phyloP scores from a whole-genome alignment of 1,140 invertebrate species.

The Camponotus pennsylvanicus region DNA sequence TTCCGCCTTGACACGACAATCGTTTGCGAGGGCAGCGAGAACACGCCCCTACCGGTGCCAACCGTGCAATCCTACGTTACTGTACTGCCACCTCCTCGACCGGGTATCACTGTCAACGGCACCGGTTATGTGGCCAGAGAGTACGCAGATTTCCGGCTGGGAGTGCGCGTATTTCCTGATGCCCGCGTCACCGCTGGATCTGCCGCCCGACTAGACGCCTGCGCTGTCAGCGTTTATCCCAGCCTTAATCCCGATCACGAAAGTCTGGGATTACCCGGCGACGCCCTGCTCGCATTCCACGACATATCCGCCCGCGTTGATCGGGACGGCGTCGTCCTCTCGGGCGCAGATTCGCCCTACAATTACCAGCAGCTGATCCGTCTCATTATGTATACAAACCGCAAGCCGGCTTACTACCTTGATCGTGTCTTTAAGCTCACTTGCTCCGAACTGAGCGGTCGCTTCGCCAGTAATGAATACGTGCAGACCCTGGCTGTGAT shows the following conservation, averaged over 20 bases:
- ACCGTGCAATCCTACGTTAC: constrained; percentile 94
- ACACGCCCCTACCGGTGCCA: constrained; percentile 86
- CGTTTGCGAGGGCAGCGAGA: constrained; percentile 87
- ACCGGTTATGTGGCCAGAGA: constrained; percentile 93
- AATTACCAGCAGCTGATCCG: constrained; percentile 95
- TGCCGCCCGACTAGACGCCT: constrained; percentile 92
- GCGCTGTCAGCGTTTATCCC: constrained; percentile 96
- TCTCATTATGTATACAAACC: constrained; percentile 96
- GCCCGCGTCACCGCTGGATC: constrained; percentile 90
- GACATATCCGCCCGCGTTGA: constrained; percentile 92
- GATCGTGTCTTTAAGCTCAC: constrained; percentile 97
- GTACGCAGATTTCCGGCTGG: constrained; percentile 94
- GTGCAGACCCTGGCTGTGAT: constrained; percentile 92
- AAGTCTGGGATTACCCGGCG: constrained; percentile 91
- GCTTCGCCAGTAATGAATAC: constrained; percentile 98
- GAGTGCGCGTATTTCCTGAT: constrained; percentile 94
- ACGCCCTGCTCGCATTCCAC: constrained; percentile 89
- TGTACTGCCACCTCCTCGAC: constrained; percentile 94
- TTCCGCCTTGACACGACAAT: constrained; percentile 94
- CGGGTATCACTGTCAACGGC: constrained; percentile 94
- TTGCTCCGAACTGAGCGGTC: constrained; percentile 96
- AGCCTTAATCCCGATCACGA: constrained; percentile 98
- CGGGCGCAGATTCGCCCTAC: constrained; percentile 93
- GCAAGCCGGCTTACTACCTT: constrained; percentile 97
- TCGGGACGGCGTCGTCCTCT: constrained; percentile 93